A percentile compares a stretch with the other conserved stretches of the same genome.
phyloP scores from a whole-genome alignment of 92 coral and sea anemone species.

The Porites rus region DNA sequence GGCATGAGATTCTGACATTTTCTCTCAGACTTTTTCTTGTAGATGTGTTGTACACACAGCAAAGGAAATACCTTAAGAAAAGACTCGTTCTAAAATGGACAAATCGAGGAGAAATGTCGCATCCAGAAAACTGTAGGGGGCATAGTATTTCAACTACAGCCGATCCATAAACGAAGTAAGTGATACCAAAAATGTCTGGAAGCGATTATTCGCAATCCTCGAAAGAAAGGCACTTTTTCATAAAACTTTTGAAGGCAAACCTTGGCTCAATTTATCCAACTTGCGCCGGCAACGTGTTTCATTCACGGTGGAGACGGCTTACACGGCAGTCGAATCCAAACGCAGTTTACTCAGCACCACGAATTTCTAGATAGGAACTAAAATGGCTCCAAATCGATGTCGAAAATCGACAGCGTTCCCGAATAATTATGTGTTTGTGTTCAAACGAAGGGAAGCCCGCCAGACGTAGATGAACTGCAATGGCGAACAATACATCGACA shows the following conservation, averaged over 20 bases:
- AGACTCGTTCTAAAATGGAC: slow-evolving; percentile 5
- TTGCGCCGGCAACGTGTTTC: slow-evolving; percentile 34
- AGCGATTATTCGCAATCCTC: not conserved
- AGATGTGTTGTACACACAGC: not conserved
- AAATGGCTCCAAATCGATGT: slow-evolving; percentile 8
- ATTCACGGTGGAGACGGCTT: not conserved
- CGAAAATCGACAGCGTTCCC: not conserved
- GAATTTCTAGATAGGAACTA: slow-evolving; percentile 1
- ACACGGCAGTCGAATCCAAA: not conserved
- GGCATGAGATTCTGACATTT: slow-evolving; percentile 45
- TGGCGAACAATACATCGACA: slow-evolving; percentile 71
- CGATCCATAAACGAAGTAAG: slow-evolving; percentile 13
- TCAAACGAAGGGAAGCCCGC: slow-evolving; percentile 62
- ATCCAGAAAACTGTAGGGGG: slow-evolving; percentile 55
- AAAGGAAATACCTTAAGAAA: not conserved
- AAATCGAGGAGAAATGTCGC: slow-evolving; percentile 31
- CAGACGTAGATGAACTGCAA: slow-evolving; percentile 45
- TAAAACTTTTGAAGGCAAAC: slow-evolving; percentile 14
- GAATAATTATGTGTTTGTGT: slow-evolving; percentile 9
- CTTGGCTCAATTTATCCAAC: slow-evolving; percentile 34
- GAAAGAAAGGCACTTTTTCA: not conserved
- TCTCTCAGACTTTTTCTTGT: not conserved
- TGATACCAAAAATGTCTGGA: slow-evolving; percentile 12
- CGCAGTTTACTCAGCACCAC: not conserved
- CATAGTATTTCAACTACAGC: slow-evolving; percentile 35